Percentiles rank a stretch among this genome's conserved stretches.
These are phyloP conservation scores for Cataglyphis albicans DNA, from an alignment of 2,888 invertebrate species.

Conservation along the genomic window DNA sequence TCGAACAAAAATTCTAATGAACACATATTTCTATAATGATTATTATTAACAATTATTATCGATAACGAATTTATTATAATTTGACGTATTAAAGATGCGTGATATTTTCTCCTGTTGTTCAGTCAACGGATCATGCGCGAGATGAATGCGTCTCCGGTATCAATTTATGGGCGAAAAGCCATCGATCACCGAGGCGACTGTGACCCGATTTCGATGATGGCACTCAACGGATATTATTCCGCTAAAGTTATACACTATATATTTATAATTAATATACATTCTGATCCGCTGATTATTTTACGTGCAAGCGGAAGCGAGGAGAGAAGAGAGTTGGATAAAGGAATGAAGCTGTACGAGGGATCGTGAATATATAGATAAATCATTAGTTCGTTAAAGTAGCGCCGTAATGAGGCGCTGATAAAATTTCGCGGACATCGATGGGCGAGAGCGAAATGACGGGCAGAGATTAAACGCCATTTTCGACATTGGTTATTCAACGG, in stretches of 20 bases:
- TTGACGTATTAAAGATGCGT: not conserved
- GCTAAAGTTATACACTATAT: slow-evolving; percentile 29
- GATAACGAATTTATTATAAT: slow-evolving; percentile 37
- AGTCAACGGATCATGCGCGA: slow-evolving; percentile 31
- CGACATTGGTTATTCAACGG: slow-evolving; percentile 24
- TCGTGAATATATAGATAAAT: slow-evolving; percentile 4
- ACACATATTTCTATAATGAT: not conserved
- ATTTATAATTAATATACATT: slow-evolving; percentile 49
- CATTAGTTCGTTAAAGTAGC: slow-evolving; percentile 38
- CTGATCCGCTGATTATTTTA: slow-evolving; percentile 32
- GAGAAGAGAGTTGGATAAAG: not conserved
- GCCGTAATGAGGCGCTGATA: slow-evolving; percentile 25
- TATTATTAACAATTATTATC: slow-evolving; percentile 17
- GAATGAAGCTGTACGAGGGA: not conserved
- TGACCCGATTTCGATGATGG: slow-evolving; percentile 34
- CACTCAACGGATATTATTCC: slow-evolving; percentile 45
- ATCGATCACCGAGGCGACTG: slow-evolving; percentile 42
- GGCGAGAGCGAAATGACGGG: slow-evolving; percentile 23
- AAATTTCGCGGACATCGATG: slow-evolving; percentile 34
- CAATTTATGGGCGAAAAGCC: slow-evolving; percentile 48
- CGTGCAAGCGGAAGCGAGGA: too few species aligned
- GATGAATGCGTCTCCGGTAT: slow-evolving; percentile 46
- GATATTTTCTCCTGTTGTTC: slow-evolving; percentile 7
- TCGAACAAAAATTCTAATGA: not conserved
- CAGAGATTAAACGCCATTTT: slow-evolving; percentile 46